phyloP scores from a whole-genome alignment of 2,888 invertebrate genomes.

The Andrena chrysosceles region DNA sequence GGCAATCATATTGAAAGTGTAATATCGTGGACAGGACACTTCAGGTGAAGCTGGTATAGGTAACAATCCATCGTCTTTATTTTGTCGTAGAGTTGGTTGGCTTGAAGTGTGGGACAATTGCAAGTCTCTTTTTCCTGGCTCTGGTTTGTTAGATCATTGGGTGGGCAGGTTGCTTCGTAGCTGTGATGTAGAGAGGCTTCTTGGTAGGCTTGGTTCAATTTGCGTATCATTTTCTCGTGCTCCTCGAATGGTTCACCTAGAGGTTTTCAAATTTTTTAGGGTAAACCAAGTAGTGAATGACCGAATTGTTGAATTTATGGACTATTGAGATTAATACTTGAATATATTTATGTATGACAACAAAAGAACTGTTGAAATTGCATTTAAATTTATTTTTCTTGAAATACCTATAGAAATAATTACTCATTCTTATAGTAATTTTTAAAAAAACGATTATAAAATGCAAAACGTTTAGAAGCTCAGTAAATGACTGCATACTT shows the following conservation, averaged over 20 bases:
- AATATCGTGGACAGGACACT: constrained; percentile 53
- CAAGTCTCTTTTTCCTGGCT: too few relatives aligned
- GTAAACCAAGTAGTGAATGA: too few relatives aligned
- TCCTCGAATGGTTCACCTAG: constrained; percentile 53
- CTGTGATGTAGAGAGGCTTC: not conserved
- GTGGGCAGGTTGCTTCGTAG: not conserved
- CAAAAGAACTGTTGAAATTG: too few relatives aligned
- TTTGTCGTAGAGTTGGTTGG: constrained; percentile 29
- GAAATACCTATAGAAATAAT: too few relatives aligned
- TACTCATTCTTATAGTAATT: too few relatives aligned
- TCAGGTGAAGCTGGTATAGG: constrained; percentile 26
- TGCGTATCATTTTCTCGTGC: not conserved
- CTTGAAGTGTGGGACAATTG: not conserved
- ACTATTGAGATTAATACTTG: too few relatives aligned
- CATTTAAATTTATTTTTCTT: too few relatives aligned
- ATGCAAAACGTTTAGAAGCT: too few relatives aligned
- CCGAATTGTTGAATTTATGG: too few relatives aligned
- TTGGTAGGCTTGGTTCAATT: not conserved
- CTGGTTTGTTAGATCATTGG: not conserved
- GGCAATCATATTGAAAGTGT: not conserved
- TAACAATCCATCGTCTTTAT: constrained; percentile 63
- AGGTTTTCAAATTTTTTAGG: not conserved
- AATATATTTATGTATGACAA: too few relatives aligned
- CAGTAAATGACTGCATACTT: too few relatives aligned
- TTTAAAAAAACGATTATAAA: too few relatives aligned